Conservation (phyloP, 2,888 invertebrate genomes). For the Capitulum mitella region DNA sequence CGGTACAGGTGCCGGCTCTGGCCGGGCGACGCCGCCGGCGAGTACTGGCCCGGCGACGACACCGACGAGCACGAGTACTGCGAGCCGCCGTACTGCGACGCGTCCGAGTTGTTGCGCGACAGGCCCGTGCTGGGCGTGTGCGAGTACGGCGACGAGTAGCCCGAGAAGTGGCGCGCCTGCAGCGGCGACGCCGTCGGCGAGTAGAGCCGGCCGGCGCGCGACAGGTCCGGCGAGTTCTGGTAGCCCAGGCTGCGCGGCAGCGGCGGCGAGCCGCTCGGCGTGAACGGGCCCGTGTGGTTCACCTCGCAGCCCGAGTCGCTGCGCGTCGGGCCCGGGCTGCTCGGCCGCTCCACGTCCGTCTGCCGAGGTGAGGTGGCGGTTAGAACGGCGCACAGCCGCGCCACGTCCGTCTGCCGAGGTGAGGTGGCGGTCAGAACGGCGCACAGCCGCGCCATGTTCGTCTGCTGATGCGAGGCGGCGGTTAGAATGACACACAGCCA, state of each 20-base stretch:
- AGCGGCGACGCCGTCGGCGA: slow-evolving; percentile 81
- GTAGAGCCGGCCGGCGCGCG: slow-evolving; percentile 44
- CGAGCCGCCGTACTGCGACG: slow-evolving; percentile 49
- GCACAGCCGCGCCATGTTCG: background rate
- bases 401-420: background rate
- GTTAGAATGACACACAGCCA: no score
- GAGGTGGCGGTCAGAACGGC: no score
- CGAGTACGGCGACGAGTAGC: slow-evolving; percentile 41
- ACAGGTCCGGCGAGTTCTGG: slow-evolving; percentile 30
- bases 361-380: no score
- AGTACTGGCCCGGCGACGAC: slow-evolving; percentile 34
- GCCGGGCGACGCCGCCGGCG: slow-evolving; percentile 32
- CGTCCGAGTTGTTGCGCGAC: slow-evolving; percentile 82
- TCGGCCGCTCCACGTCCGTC: background rate
- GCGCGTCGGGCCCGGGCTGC: slow-evolving; percentile 34
- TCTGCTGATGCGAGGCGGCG: no score
- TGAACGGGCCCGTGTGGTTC: slow-evolving; percentile 34
- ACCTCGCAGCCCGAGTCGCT: slow-evolving; percentile 37
- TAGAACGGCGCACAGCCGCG: background rate
- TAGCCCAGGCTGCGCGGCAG: slow-evolving; percentile 30
- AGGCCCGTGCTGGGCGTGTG: slow-evolving; percentile 43
- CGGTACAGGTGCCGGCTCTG: background rate
- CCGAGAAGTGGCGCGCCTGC: slow-evolving; percentile 64
- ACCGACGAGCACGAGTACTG: slow-evolving; percentile 35
- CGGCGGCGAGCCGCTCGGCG: slow-evolving; percentile 35